Evolutionary conservation across 2,888 invertebrate genomes (phyloP).

Genomic region (Tipula unca): DNA sequence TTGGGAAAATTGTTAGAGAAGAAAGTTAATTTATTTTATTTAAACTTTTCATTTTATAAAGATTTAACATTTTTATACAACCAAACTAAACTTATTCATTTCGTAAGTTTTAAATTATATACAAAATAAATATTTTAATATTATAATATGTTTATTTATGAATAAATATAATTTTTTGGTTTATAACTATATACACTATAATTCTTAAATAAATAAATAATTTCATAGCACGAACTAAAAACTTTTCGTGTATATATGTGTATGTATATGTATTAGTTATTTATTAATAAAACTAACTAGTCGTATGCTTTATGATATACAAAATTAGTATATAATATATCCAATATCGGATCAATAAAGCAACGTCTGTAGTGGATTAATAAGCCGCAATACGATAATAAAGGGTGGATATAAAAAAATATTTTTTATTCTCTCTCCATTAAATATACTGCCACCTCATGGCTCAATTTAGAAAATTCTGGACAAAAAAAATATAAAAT

Average conservation of each 20-base stretch:
- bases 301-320: neutral
- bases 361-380: neutral
- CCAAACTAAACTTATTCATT: neutral
- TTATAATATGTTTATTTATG: neutral
- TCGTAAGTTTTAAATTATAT: neutral
- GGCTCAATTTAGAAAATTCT: no score
- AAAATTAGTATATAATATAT: neutral
- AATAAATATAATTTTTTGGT: neutral
- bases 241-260: neutral
- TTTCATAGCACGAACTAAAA: neutral
- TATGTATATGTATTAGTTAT: no score
- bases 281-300: neutral
- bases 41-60: neutral
- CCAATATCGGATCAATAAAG: neutral
- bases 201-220: neutral
- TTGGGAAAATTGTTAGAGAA: neutral
- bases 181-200: neutral
- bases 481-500: no score
- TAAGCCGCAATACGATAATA: no score
- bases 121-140: neutral
- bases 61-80: neutral
- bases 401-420: no score
- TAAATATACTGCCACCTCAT: no score
- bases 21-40: conserved; percentile 1
- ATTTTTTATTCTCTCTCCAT: no score